Evolutionary conservation across 2,888 invertebrate species (phyloP), one percentile per base, ranked within the genome.

Genomic region (Linnaemya tessellans): DNA sequence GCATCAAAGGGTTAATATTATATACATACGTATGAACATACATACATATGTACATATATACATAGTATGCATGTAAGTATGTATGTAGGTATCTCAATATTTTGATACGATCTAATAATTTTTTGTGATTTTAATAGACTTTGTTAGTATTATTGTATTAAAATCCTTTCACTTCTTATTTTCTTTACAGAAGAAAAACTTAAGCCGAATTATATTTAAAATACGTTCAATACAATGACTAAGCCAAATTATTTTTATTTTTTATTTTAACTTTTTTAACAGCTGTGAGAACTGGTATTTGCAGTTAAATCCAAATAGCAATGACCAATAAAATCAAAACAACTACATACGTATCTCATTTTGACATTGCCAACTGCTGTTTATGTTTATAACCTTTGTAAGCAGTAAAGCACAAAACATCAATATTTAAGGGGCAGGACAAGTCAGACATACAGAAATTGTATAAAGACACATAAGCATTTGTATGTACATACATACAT

Each of bases 371-470:
- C 43, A 18, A 80, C 46, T 80, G 64, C 58, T 60, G 49, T 35
- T 84, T 79, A 64, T 79, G 74, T 75, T 68, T 74, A 80, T 80
- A 70, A 67, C 75, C 80, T 84, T 80, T 75, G 35, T 54, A 67
- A 51, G 75, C 65, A 80, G 70, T 80, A 65, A 60, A 73, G 78
- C 65, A 78, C 79, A 74, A 75, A 79, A 70, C 58, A 49, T 65
- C 58, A 58, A 83, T 77, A 82, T 71, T 67, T 30, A 71, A 64
- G 54, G 54, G 62, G 58, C 60, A 79, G 62, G 74, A 75, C 46
- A 67, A 64, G 79, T 22, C 67, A 68, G 58, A 78, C 65, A 58
- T 46, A 41, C 41, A 60, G 43, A 70, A 78, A 30, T 65, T 30
- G 41, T 22, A 35, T 30, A 62, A 75, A 54, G 20, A 62, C 7